Evolutionary conservation across 2,888 invertebrate species (phyloP), one percentile per base, ranked within the genome.

Genomic region (Euplagia quadripunctaria): DNA sequence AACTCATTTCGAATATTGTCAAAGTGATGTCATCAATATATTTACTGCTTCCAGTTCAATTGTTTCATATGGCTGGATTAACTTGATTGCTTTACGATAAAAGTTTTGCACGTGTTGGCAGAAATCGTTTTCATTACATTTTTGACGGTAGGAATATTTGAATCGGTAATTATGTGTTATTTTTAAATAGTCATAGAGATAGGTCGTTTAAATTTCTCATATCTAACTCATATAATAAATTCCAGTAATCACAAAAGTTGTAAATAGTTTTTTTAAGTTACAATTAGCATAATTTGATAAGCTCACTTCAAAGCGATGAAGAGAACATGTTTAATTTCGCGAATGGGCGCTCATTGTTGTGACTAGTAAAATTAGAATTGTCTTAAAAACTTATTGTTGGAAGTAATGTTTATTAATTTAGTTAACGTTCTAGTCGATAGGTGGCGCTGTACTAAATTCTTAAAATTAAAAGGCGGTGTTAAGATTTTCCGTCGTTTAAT

Each of bases 21-120:
- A 52, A 66, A 43, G 64, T 76, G 82, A 84, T 70, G 74, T 76
- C 74, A 74, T 43, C 55, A 9, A 51, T 43, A 63, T 68, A 73
- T 67, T 84, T 82, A 84, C 82, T 76, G 82, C 74, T 79, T 81
- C 82, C 76, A 63, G 52, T 46, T 75, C 70, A 70, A 74, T 72
- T 67, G 73, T 58, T 70, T 79, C 46, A 49, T 49, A 49, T 43
- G 58, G 55, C 20, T 49, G 55, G 75, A 72, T 78, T 72, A 72
- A 66, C 52, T 72, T 65, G 67, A 55, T 72, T 71, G 49, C 72
- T 69, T 68, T 42, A 20, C 46, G 49, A 17, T 55, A 68, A 9
- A 41, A 49, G 64, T 61, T 69, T 68, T 58, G 31, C 49, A 64
- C 17, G 14, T 42, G 55, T 68, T 12, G 9, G 46, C n/a, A 31